phyloP scores from a whole-genome alignment of 2,113 vertebrate species.

The Osmerus eperlanus region DNA sequence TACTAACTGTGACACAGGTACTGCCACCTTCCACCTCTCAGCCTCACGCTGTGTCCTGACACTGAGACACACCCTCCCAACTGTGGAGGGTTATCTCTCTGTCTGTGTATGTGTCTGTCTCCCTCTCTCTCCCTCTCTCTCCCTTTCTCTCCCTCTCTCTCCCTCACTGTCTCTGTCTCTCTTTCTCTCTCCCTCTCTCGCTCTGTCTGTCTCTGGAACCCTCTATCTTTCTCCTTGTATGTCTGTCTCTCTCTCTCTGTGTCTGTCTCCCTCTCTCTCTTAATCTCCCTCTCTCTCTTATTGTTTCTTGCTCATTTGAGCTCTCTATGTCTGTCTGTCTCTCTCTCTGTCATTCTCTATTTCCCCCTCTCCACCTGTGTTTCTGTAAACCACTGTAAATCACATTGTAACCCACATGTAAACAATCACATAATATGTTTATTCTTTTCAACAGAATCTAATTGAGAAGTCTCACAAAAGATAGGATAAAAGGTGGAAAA shows the following conservation, averaged over 20 bases:
- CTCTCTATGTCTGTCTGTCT: constrained; percentile 6
- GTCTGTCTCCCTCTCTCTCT: constrained; percentile 3
- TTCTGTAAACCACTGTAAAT: neutral
- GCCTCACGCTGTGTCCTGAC: constrained; percentile 19
- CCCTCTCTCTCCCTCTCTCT: too few relatives aligned
- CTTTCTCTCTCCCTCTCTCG: too few relatives aligned
- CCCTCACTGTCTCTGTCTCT: too few relatives aligned
- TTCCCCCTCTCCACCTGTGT: too few relatives aligned
- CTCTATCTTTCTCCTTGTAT: too few relatives aligned
- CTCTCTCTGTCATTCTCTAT: constrained; percentile 6
- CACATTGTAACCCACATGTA: neutral
- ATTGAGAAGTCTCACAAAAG: too few relatives aligned
- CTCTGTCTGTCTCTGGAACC: too few relatives aligned
- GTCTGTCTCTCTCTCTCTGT: constrained; percentile 18
- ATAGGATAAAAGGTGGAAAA: too few relatives aligned
- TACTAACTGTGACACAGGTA: constrained; percentile 98
- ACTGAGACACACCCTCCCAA: too few relatives aligned
- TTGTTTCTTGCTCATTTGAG: constrained; percentile 15
- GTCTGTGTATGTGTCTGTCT: neutral
- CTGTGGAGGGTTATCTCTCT: neutral
- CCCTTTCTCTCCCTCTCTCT: too few relatives aligned
- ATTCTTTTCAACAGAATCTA: neutral
- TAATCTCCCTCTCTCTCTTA: neutral
- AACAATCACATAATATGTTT: constrained; percentile 9
- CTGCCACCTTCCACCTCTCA: constrained; percentile 65